Percentiles rank a stretch among this genome's conserved stretches.
Conservation (phyloP, 2,797 vertebrate genomes). For the Parotocinclus haroldoi region DNA sequence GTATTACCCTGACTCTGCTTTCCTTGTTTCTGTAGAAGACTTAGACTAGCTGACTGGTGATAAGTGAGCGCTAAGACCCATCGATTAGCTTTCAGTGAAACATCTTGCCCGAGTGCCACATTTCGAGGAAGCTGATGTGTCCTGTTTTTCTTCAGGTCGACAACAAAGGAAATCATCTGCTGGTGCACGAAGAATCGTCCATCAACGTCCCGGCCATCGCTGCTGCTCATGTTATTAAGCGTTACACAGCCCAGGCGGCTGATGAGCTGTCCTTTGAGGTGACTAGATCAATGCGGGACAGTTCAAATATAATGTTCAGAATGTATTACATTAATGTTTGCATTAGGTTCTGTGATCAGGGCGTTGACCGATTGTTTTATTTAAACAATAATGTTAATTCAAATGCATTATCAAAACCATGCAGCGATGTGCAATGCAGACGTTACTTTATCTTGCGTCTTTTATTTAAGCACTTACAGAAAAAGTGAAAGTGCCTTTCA, state of each 20-base stretch:
- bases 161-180: conserved; percentile 96
- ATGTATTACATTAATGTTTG: too few species aligned
- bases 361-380: too few species aligned
- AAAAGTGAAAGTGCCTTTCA: too few species aligned
- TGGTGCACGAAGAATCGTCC: conserved; percentile 95
- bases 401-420: too few species aligned
- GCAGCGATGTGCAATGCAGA: too few species aligned
- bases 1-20: conserved; percentile 61
- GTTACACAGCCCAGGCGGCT: conserved; percentile 91
- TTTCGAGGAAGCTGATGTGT: conserved; percentile 14
- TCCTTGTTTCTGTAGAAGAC: conserved; percentile 6
- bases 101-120: background rate
- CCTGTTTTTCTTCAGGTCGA: conserved; percentile 77
- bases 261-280: conserved; percentile 97
- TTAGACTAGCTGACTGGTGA: conserved; percentile 2
- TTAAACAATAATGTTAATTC: too few species aligned
- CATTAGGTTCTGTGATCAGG: too few species aligned
- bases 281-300: conserved; percentile 26
- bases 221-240: conserved; percentile 96
- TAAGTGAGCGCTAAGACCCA: conserved; percentile 13
- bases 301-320: too few species aligned
- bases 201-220: conserved; percentile 97
- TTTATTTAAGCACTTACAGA: too few species aligned
- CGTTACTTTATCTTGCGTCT: too few species aligned
- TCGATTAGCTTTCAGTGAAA: conserved; percentile 24